phyloP scores from a whole-genome alignment of 1,140 invertebrate species.

The Listronotus oregonensis region DNA sequence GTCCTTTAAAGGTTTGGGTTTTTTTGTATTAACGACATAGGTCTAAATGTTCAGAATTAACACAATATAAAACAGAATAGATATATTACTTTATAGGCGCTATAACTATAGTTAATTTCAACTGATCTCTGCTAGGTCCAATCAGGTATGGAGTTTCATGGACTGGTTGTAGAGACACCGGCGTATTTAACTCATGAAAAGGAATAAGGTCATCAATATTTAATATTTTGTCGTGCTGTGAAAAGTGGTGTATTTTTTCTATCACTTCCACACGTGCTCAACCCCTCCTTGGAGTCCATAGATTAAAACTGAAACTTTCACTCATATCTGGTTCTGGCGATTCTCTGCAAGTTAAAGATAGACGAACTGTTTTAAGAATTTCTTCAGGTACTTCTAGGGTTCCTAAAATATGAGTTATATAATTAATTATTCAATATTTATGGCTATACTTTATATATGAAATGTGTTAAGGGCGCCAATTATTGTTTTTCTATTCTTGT shows the following conservation, averaged over 20 bases:
- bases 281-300: conserved; percentile 77
- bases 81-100: conserved; percentile 43
- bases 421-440: no score
- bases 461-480: no score
- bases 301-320: conserved; percentile 74
- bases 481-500: no score
- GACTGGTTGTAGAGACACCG: conserved; percentile 38
- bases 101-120: conserved; percentile 54
- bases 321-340: conserved; percentile 41
- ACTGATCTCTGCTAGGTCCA: conserved; percentile 46
- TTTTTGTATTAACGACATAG: no score
- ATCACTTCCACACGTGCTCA: conserved; percentile 75
- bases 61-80: no score
- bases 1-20: no score
- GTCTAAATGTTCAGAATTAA: no score
- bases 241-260: conserved; percentile 69
- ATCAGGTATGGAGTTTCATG: conserved; percentile 45
- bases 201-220: conserved; percentile 81
- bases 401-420: no score
- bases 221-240: conserved; percentile 65
- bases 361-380: conserved; percentile 73
- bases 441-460: no score
- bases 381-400: conserved; percentile 79
- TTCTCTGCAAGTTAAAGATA: conserved; percentile 56
- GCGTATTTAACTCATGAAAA: conserved; percentile 77